Evolutionary conservation across 2,113 vertebrate genomes (phyloP).

Genomic region (Malurus cyaneus): DNA sequence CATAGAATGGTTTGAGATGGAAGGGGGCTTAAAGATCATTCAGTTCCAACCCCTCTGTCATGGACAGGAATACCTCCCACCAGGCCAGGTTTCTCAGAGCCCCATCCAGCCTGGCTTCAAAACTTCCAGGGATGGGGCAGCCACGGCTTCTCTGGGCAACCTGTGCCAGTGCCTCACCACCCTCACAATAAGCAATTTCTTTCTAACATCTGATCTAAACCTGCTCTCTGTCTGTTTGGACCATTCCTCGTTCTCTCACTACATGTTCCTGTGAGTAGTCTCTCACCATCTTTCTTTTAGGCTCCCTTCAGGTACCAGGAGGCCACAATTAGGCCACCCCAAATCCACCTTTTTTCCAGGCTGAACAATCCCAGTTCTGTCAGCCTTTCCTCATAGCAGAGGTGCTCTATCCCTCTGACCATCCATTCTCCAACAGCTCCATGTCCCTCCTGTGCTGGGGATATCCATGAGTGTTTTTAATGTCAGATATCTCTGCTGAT

Average conservation of each 20-base stretch:
- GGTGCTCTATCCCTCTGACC: fast-evolving
- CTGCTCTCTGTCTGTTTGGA: neutral
- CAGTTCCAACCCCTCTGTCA: neutral
- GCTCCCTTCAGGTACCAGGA: neutral
- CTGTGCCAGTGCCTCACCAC: neutral
- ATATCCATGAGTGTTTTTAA: neutral
- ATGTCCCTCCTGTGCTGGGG: neutral
- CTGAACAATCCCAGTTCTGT: neutral
- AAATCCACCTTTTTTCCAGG: no score
- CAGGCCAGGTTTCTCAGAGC: fast-evolving
- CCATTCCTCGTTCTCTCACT: neutral
- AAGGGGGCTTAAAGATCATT: fast-evolving
- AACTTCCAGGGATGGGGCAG: neutral
- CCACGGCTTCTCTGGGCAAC: neutral
- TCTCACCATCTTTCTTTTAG: fast-evolving
- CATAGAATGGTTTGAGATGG: neutral
- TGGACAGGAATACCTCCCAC: neutral
- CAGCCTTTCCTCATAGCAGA: neutral
- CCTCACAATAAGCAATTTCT: neutral
- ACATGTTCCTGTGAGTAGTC: no score
- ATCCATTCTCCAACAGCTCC: neutral
- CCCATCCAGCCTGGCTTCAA: neutral
- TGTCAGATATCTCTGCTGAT: neutral
- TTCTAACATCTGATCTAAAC: neutral
- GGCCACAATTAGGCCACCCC: fast-evolving